Conservation (phyloP, 2,797 vertebrate genomes). For the Monodelphis domestica region DNA sequence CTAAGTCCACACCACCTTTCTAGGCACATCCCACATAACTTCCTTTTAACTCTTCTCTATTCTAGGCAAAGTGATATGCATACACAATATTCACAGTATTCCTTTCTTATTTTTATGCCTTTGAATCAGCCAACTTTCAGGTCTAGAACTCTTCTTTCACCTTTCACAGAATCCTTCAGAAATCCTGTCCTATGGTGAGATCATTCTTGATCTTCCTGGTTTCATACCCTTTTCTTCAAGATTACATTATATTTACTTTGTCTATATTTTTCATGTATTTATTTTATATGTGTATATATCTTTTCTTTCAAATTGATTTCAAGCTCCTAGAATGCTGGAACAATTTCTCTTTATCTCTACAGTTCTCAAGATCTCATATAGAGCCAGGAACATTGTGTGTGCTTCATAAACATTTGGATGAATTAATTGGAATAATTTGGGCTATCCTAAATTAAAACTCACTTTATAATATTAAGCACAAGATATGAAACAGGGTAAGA, state of each 20-base stretch:
- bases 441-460: background rate
- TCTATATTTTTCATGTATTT: background rate
- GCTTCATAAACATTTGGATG: background rate
- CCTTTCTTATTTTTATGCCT: background rate
- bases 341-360: background rate
- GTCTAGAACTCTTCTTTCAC: background rate
- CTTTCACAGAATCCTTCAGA: background rate
- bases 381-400: background rate
- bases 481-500: background rate
- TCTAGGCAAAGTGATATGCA: background rate
- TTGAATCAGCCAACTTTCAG: background rate
- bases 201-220: background rate
- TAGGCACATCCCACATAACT: background rate
- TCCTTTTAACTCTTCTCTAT: background rate
- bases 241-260: background rate
- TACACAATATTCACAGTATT: background rate
- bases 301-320: background rate
- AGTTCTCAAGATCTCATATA: background rate
- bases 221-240: background rate
- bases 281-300: background rate
- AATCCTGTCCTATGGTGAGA: background rate
- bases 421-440: background rate
- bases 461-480: background rate
- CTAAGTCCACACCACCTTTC: background rate
- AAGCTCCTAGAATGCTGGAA: background rate